Conservation (phyloP, 2,797 vertebrate species). For the Ceyx erithaca region DNA sequence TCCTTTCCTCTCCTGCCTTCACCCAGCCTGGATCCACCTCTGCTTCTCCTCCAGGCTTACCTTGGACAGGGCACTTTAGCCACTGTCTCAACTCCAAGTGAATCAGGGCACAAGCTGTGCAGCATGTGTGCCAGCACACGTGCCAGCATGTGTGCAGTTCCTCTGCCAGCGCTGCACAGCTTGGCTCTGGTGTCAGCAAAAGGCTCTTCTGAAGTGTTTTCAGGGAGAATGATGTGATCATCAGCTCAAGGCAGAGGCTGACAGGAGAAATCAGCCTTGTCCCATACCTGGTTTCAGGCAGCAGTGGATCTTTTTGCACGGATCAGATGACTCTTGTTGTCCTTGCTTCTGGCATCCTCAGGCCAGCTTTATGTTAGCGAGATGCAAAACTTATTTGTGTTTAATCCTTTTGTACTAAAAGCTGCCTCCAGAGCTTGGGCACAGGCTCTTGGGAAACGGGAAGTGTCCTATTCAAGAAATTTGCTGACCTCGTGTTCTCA, state of each 20-base stretch:
- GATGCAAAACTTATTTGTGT: background rate
- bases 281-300: background rate
- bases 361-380: background rate
- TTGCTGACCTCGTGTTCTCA: fast-evolving
- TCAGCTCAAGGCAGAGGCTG: background rate
- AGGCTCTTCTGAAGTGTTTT: conserved; percentile 3
- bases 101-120: background rate
- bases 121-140: conserved; percentile 19
- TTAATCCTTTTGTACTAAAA: conserved; percentile 25
- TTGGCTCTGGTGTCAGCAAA: conserved; percentile 31
- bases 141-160: background rate
- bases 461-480: background rate
- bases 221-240: background rate
- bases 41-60: background rate
- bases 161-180: conserved; percentile 23
- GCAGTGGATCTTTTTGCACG: fast-evolving
- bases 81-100: background rate
- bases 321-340: background rate
- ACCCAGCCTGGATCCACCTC: conserved; percentile 24
- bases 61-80: background rate
- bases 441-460: background rate
- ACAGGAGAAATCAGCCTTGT: conserved; percentile 4
- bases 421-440: background rate
- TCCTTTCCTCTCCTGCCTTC: background rate
- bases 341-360: background rate